These are phyloP conservation scores for Magallana gigas DNA, from an alignment of 1,140 invertebrate species.

Conservation along the genomic window DNA sequence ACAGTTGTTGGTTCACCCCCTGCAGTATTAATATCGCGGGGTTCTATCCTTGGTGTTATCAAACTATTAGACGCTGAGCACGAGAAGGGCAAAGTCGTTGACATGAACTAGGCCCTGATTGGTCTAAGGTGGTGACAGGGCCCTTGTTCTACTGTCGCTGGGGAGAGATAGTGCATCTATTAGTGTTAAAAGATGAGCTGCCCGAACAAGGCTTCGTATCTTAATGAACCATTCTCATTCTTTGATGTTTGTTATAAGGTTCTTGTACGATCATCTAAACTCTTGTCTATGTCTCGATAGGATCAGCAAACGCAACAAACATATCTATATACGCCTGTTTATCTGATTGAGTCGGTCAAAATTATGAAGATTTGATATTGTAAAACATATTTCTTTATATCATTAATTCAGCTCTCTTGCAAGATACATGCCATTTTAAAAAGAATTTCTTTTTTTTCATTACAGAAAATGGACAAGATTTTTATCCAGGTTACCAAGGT, in stretches of 20 bases:
- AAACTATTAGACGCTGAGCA: neutral
- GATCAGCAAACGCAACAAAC: neutral
- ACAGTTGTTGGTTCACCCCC: conserved; percentile 16
- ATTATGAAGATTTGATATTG: neutral
- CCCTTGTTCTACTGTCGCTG: neutral
- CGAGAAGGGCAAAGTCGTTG: conserved; percentile 16
- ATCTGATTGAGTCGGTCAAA: conserved; percentile 20
- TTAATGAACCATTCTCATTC: conserved; percentile 14
- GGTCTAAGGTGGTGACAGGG: conserved; percentile 6
- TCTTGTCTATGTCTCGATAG: conserved; percentile 3
- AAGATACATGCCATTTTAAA: neutral
- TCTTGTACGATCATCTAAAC: neutral
- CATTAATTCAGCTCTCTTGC: neutral
- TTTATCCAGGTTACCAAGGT: conserved; percentile 88
- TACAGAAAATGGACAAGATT: conserved; percentile 87
- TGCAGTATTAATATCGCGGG: neutral
- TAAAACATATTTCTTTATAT: neutral
- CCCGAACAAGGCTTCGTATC: conserved; percentile 2
- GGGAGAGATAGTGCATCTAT: conserved; percentile 22
- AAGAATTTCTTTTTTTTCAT: conserved; percentile 81
- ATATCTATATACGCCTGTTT: neutral
- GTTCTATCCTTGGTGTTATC: neutral
- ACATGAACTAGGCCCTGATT: neutral
- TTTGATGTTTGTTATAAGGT: conserved; percentile 25
- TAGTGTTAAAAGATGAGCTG: conserved; percentile 36